A percentile compares a stretch with the other conserved stretches of the same genome.
These are phyloP conservation scores for Falco berigora DNA, from an alignment of 2,797 vertebrate genomes.

Conservation along the genomic window DNA sequence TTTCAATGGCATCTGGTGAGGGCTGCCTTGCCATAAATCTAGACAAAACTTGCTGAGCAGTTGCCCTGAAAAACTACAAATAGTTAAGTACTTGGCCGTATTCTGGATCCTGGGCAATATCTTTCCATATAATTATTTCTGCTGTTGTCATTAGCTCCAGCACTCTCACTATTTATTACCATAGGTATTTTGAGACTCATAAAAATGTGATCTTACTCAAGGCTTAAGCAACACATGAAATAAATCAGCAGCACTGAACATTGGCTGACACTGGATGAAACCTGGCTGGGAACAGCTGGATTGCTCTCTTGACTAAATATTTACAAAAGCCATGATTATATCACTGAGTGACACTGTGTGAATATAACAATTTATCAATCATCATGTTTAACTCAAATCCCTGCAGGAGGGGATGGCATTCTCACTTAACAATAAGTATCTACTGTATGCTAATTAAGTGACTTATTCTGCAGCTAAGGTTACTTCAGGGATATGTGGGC, in stretches of 20 bases:
- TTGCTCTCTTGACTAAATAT: constrained; percentile 82
- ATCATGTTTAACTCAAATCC: constrained; percentile 74
- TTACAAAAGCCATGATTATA: constrained; percentile 80
- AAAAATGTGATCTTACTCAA: constrained; percentile 75
- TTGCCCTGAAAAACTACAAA: constrained; percentile 9
- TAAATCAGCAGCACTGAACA: constrained; percentile 73
- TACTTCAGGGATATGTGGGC: constrained; percentile 51
- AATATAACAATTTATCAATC: constrained; percentile 83
- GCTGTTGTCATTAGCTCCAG: constrained; percentile 61
- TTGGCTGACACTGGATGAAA: constrained; percentile 73
- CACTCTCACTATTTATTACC: constrained; percentile 74
- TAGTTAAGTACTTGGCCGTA: constrained; percentile 7
- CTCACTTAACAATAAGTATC: constrained; percentile 73
- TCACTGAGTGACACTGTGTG: constrained; percentile 74
- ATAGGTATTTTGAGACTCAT: constrained; percentile 75
- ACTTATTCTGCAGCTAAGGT: constrained; percentile 66
- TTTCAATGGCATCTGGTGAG: neutral
- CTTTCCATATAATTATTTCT: constrained; percentile 67
- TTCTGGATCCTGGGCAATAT: constrained; percentile 52
- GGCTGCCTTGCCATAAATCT: neutral
- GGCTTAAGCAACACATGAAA: constrained; percentile 71
- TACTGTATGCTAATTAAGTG: constrained; percentile 72
- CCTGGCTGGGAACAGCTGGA: constrained; percentile 80
- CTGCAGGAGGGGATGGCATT: constrained; percentile 69
- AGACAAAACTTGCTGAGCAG: neutral